These are phyloP conservation scores for Eleutherodactylus coqui DNA, from an alignment of 2,797 vertebrate species.

Conservation along the genomic window DNA sequence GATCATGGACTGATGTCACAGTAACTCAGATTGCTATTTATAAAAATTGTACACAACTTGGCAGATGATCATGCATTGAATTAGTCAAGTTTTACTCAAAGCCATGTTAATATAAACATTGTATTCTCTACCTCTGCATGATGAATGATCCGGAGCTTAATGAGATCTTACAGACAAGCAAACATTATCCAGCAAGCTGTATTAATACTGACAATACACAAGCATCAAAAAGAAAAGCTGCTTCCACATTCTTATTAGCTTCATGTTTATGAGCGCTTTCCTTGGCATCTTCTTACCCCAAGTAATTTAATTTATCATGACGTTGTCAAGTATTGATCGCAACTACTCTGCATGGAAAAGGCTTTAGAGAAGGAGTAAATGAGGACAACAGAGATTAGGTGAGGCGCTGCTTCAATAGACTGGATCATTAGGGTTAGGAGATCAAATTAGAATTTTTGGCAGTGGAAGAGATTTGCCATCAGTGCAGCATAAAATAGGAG, in stretches of 20 bases:
- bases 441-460: slow-evolving; percentile 32
- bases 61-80: not conserved
- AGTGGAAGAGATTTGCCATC: slow-evolving; percentile 21
- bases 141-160: not conserved
- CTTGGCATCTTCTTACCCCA: not conserved
- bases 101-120: not conserved
- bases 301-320: slow-evolving; percentile 46
- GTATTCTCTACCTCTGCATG: not conserved
- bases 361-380: slow-evolving; percentile 35
- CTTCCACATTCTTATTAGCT: slow-evolving; percentile 11
- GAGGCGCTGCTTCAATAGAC: slow-evolving; percentile 25
- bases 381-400: slow-evolving; percentile 30
- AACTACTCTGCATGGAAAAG: slow-evolving; percentile 8
- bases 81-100: not conserved
- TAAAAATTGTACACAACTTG: not conserved
- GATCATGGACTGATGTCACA: not conserved
- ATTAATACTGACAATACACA: not conserved
- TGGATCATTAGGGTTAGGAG: slow-evolving; percentile 42
- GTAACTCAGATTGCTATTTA: not conserved
- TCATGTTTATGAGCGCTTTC: slow-evolving; percentile 24
- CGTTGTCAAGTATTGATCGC: slow-evolving; percentile 51
- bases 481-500: not conserved
- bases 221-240: not conserved
- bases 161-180: slow-evolving; percentile 1
- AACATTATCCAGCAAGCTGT: not conserved